These are phyloP conservation scores for Macrosoma leucophasiata DNA, from an alignment of 2,888 invertebrate species.

Conservation along the genomic window DNA sequence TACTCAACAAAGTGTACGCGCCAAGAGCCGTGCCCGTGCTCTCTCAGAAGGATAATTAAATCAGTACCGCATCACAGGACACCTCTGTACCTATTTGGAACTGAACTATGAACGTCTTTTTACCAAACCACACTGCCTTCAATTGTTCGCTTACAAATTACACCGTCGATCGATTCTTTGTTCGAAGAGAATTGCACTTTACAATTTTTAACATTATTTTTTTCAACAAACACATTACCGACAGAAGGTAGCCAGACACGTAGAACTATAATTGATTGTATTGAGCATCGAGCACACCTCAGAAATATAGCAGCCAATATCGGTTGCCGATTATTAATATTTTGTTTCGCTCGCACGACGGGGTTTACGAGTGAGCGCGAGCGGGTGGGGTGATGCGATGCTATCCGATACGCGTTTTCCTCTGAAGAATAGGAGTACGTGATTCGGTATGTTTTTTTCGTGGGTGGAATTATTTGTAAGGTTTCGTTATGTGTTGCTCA, in stretches of 20 bases:
- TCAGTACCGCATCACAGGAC: slow-evolving; percentile 51
- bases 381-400: slow-evolving; percentile 45
- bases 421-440: slow-evolving; percentile 70
- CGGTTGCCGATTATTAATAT: slow-evolving; percentile 48
- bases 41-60: slow-evolving; percentile 60
- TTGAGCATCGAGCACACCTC: slow-evolving; percentile 61
- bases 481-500: slow-evolving; percentile 74
- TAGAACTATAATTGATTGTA: slow-evolving; percentile 72
- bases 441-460: slow-evolving; percentile 72
- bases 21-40: slow-evolving; percentile 50
- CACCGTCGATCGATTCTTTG: slow-evolving; percentile 26
- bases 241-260: slow-evolving; percentile 64
- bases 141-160: slow-evolving; percentile 35
- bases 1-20: slow-evolving; percentile 32
- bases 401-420: slow-evolving; percentile 73
- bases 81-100: slow-evolving; percentile 48
- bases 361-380: too few relatives aligned
- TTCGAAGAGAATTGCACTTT: slow-evolving; percentile 16
- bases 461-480: slow-evolving; percentile 74
- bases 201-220: slow-evolving; percentile 17
- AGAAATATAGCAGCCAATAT: slow-evolving; percentile 54
- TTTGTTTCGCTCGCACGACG: slow-evolving; percentile 40
- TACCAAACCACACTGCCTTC: slow-evolving; percentile 4
- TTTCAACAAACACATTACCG: slow-evolving; percentile 45
- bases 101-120: slow-evolving; percentile 29